Evolutionary conservation across 2,113 vertebrate genomes (phyloP).

Genomic region (Chaenogobius annularis): DNA sequence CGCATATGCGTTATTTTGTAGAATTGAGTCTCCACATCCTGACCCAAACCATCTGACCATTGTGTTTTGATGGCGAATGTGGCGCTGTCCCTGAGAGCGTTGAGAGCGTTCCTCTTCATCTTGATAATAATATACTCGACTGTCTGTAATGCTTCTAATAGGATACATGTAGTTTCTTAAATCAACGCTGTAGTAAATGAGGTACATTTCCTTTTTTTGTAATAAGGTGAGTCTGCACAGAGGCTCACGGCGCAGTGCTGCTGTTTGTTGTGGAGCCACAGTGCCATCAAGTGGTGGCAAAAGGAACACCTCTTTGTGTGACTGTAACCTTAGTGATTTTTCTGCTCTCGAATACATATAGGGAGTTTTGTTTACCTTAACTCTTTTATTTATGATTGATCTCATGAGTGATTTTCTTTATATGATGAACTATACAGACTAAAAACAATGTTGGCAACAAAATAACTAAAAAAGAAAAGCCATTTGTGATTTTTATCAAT

Average conservation of each 20-base stretch:
- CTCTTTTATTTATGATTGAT: no score
- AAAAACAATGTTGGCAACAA: no score
- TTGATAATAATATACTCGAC: neutral
- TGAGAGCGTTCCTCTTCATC: neutral
- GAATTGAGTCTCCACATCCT: neutral
- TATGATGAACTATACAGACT: no score
- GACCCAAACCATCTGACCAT: neutral
- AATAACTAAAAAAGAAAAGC: neutral
- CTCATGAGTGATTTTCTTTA: no score
- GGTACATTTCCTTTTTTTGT: slow-evolving; percentile 52
- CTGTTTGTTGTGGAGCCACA: slow-evolving; percentile 75
- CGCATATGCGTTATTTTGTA: neutral
- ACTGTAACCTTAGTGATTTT: neutral
- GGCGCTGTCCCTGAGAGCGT: neutral
- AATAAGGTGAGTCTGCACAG: slow-evolving; percentile 20
- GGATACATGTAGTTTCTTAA: slow-evolving; percentile 4
- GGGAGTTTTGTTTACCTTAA: no score
- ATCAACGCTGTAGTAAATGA: slow-evolving; percentile 4
- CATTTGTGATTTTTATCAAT: no score
- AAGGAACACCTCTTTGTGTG: slow-evolving; percentile 47
- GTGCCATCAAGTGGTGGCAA: slow-evolving; percentile 84
- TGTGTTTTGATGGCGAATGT: slow-evolving; percentile 8
- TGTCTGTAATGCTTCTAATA: neutral
- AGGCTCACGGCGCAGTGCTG: neutral
- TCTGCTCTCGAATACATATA: no score